phyloP scores from a whole-genome alignment of 1,140 invertebrate species.

The Drosophila fuyamai region DNA sequence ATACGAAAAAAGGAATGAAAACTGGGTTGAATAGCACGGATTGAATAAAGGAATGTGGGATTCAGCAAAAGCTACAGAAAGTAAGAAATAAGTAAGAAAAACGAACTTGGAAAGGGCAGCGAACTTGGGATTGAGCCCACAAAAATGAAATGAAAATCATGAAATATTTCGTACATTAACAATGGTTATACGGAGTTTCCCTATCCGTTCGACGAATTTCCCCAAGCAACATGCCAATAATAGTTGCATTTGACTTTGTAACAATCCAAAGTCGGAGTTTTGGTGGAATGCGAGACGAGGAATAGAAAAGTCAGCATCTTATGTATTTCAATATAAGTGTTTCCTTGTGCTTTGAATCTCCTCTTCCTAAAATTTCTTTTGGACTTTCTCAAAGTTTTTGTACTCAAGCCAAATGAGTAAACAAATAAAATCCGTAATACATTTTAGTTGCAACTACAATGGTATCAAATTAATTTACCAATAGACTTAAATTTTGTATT shows the following conservation, averaged over 20 bases:
- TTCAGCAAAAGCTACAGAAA: conserved; percentile 15
- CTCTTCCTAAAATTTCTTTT: conserved; percentile 5
- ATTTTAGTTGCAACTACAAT: conserved; percentile 61
- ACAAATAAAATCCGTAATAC: conserved; percentile 52
- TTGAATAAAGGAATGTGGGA: conserved; percentile 57
- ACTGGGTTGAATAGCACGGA: conserved; percentile 55
- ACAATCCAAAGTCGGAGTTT: conserved; percentile 21
- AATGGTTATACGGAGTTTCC: conserved; percentile 48
- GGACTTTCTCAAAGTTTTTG: conserved; percentile 66
- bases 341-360: neutral
- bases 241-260: conserved; percentile 73
- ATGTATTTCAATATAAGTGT: conserved; percentile 49
- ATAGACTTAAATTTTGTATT: neutral
- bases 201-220: conserved; percentile 7
- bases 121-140: conserved; percentile 6
- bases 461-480: conserved; percentile 64
- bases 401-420: conserved; percentile 30
- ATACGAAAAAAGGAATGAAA: conserved; percentile 40
- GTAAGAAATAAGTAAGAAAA: neutral
- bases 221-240: conserved; percentile 62
- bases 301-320: conserved; percentile 51
- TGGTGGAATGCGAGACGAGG: neutral
- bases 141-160: conserved; percentile 69
- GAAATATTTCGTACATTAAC: conserved; percentile 80
- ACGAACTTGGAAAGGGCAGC: conserved; percentile 1